These are phyloP conservation scores for Percopsis omiscomaycus DNA, from an alignment of 2,797 vertebrate species.

Conservation along the genomic window DNA sequence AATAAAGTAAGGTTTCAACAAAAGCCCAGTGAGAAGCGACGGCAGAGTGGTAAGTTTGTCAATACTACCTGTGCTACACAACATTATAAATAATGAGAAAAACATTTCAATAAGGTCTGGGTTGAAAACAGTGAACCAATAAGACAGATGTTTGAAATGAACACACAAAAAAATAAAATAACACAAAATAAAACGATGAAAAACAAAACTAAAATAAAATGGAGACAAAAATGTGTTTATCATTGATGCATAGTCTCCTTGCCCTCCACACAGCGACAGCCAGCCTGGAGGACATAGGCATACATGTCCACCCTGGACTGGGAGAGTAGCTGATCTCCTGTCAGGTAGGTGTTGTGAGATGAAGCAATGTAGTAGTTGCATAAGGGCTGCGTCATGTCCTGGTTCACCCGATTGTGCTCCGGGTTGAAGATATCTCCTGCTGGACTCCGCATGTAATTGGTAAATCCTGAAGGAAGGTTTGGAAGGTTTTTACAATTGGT, in stretches of 20 bases:
- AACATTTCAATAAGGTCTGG: too few relatives aligned
- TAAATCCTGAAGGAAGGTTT: conserved; percentile 82
- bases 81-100: too few relatives aligned
- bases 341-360: conserved; percentile 96
- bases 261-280: conserved; percentile 96
- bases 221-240: conserved; percentile 11
- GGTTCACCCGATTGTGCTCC: conserved; percentile 86
- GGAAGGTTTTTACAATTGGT: neutral
- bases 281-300: conserved; percentile 92
- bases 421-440: conserved; percentile 95
- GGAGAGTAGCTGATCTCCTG: conserved; percentile 95
- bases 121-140: too few relatives aligned
- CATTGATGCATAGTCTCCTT: conserved; percentile 45
- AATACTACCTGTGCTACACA: too few relatives aligned
- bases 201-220: neutral
- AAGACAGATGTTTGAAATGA: too few relatives aligned
- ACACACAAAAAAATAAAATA: too few relatives aligned
- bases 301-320: conserved; percentile 96
- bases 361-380: conserved; percentile 93
- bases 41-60: too few relatives aligned
- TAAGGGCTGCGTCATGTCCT: conserved; percentile 92
- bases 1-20: too few relatives aligned
- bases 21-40: too few relatives aligned
- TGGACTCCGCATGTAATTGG: conserved; percentile 92
- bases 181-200: neutral